Conservation (phyloP, 2,797 vertebrate species). For the Gallinago solitaria region DNA sequence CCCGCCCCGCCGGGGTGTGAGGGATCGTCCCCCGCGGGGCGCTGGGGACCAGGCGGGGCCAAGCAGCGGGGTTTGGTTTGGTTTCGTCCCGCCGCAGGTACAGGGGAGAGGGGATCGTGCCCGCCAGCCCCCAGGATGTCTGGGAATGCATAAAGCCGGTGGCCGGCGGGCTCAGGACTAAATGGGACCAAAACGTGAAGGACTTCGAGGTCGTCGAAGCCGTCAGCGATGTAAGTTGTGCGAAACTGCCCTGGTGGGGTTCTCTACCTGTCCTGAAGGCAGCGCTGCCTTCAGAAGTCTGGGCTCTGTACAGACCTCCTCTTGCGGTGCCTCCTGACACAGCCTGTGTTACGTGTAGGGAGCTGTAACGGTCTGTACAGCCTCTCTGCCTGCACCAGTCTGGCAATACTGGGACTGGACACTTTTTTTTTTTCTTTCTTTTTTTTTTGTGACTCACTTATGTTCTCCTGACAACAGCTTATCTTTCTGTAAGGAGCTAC, state of each 20-base stretch:
- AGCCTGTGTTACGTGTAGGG: rapidly evolving
- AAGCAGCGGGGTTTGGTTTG: neutral
- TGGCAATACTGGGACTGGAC: rapidly evolving
- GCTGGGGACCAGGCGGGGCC: rapidly evolving
- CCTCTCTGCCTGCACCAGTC: neutral
- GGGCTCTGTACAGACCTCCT: neutral
- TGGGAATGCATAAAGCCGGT: constrained; percentile 91
- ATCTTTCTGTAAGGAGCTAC: neutral
- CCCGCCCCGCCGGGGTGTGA: rapidly evolving
- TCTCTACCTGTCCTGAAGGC: too few relatives aligned
- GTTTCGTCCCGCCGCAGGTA: constrained; percentile 79
- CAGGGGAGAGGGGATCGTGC: constrained; percentile 85
- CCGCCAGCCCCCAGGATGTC: constrained; percentile 77
- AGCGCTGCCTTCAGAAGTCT: rapidly evolving
- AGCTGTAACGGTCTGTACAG: rapidly evolving
- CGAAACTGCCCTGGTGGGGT: rapidly evolving
- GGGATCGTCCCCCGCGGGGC: neutral
- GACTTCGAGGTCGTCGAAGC: constrained; percentile 86
- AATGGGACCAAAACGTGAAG: constrained; percentile 93
- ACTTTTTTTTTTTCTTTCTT: neutral
- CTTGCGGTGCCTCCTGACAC: rapidly evolving
- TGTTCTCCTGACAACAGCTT: rapidly evolving
- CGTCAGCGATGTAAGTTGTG: constrained; percentile 83
- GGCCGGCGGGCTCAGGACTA: constrained; percentile 83
- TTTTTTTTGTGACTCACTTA: rapidly evolving